phyloP scores from a whole-genome alignment of 2,113 vertebrate species.

The Meles meles region DNA sequence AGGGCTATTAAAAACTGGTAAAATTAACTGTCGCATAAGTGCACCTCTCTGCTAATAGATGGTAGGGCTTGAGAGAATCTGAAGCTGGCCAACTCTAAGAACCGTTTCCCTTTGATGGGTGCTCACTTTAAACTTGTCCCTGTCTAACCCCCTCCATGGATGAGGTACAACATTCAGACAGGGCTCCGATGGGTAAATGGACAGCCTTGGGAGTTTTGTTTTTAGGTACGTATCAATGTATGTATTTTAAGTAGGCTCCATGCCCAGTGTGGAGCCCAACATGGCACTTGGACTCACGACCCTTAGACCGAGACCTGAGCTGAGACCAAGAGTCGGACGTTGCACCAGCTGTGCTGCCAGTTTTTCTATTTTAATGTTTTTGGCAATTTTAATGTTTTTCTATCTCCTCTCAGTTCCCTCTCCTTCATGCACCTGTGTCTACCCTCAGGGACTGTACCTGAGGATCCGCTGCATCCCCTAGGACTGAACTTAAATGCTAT shows the following conservation, averaged over 20 bases:
- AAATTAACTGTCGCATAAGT: background rate
- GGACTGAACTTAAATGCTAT: background rate
- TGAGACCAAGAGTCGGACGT: background rate
- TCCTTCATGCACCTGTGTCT: fast-evolving
- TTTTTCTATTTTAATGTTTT: no score
- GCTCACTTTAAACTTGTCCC: background rate
- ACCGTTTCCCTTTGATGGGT: background rate
- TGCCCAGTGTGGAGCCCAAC: background rate
- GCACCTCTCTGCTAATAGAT: background rate
- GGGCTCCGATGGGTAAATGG: background rate
- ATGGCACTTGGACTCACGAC: background rate
- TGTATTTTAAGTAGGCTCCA: background rate
- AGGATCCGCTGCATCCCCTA: background rate
- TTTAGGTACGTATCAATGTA: background rate
- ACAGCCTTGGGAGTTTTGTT: background rate
- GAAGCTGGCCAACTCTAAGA: background rate
- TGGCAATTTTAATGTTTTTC: background rate
- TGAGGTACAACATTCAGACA: fast-evolving
- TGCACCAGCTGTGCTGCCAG: background rate
- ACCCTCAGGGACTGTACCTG: background rate
- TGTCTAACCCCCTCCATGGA: background rate
- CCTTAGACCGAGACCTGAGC: background rate
- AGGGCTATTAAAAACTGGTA: background rate
- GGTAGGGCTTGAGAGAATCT: background rate
- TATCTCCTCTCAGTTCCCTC: background rate